These are phyloP conservation scores for Capreolus pygargus DNA, from an alignment of 2,113 vertebrate genomes.

Conservation along the genomic window DNA sequence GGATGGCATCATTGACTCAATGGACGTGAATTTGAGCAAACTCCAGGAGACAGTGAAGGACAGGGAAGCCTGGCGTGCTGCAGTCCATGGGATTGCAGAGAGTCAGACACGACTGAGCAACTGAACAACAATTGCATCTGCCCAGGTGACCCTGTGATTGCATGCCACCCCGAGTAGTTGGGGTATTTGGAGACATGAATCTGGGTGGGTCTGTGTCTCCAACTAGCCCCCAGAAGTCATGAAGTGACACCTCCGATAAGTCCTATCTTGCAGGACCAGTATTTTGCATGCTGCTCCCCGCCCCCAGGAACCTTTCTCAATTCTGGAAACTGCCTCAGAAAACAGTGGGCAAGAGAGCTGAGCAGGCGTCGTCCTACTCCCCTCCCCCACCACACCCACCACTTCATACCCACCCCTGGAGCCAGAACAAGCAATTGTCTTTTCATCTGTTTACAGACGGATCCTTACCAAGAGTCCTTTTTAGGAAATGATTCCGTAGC, in stretches of 20 bases:
- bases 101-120: rapidly evolving
- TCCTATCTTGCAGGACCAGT: rapidly evolving
- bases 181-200: not conserved
- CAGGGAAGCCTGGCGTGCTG: not conserved
- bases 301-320: no score
- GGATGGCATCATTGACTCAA: not conserved
- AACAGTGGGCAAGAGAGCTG: not conserved
- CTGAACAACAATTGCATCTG: not conserved
- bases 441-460: not conserved
- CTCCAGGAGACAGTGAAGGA: not conserved
- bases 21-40: not conserved
- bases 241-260: rapidly evolving
- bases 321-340: not conserved
- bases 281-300: no score
- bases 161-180: rapidly evolving
- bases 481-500: constrained; percentile 23
- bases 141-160: not conserved
- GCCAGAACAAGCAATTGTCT: not conserved
- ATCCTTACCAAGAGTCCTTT: not conserved
- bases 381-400: not conserved
- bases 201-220: not conserved
- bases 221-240: rapidly evolving
- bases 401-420: not conserved
- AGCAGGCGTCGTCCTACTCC: rapidly evolving
- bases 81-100: not conserved